Percentiles rank a stretch among this genome's conserved stretches.
phyloP scores from a whole-genome alignment of 2,113 vertebrate genomes.

The Meleagris gallopavo region DNA sequence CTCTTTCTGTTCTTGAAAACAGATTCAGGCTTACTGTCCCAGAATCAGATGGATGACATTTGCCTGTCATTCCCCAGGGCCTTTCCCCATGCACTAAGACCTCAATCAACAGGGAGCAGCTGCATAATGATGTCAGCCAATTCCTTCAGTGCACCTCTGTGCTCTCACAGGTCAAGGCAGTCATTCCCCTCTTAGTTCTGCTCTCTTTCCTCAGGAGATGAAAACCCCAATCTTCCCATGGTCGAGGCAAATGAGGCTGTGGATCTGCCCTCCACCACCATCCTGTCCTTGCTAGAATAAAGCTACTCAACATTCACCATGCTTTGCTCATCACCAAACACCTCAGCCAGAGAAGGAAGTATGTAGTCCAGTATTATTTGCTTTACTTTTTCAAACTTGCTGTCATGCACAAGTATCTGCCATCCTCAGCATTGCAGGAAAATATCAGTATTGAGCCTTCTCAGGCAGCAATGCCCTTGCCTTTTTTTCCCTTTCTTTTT shows the following conservation, averaged over 20 bases:
- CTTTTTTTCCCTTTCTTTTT: neutral
- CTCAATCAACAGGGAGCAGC: neutral
- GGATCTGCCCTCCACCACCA: neutral
- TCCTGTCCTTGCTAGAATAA: neutral
- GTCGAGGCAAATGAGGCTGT: neutral
- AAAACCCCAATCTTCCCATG: fast-evolving
- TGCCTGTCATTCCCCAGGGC: neutral
- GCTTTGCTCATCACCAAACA: neutral
- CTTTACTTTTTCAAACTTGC: neutral
- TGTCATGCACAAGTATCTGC: neutral
- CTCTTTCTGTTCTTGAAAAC: neutral
- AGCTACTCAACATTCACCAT: neutral
- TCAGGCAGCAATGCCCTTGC: neutral
- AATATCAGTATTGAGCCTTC: neutral
- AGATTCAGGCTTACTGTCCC: neutral
- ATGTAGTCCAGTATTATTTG: neutral
- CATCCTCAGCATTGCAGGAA: neutral
- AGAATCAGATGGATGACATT: neutral
- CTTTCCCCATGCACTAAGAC: neutral
- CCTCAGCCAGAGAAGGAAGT: neutral
- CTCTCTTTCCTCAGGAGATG: neutral
- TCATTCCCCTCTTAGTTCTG: neutral
- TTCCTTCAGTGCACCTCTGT: fast-evolving
- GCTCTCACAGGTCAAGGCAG: neutral
- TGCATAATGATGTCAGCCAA: neutral